A percentile compares a stretch with the other conserved stretches of the same genome.
phyloP scores from a whole-genome alignment of 2,888 invertebrate genomes.

The Zaprionus obscuricornis region DNA sequence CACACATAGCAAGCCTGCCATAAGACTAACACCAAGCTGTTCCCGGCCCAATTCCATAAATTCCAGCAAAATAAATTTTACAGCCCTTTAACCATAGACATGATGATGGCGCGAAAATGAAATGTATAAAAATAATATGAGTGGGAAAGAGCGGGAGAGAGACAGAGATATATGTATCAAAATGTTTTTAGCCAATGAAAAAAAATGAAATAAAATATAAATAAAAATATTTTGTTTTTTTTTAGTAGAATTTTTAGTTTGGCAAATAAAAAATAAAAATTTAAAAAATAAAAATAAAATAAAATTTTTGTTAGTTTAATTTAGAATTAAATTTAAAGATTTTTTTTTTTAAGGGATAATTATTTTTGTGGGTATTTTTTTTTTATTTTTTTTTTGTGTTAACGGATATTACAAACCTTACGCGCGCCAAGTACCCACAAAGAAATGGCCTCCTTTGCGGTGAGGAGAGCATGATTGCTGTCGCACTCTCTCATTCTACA shows the following conservation, averaged over 20 bases:
- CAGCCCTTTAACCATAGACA: slow-evolving; percentile 19
- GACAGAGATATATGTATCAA: no score
- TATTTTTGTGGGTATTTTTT: slow-evolving; percentile 12
- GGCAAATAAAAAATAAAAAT: slow-evolving; percentile 19
- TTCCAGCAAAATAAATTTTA: neutral
- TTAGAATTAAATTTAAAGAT: slow-evolving; percentile 40
- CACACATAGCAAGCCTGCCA: no score
- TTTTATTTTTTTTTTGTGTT: slow-evolving; percentile 32
- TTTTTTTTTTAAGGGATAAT: slow-evolving; percentile 15
- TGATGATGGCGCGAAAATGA: slow-evolving; percentile 56
- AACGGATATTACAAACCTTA: slow-evolving; percentile 87
- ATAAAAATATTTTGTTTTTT: neutral
- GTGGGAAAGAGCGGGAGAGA: no score
- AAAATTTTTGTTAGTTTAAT: slow-evolving; percentile 6
- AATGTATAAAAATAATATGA: slow-evolving; percentile 30
- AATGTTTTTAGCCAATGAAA: no score
- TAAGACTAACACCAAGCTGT: no score
- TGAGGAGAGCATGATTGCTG: slow-evolving; percentile 93
- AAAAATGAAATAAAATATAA: slow-evolving; percentile 8
- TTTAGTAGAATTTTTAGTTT: slow-evolving; percentile 1
- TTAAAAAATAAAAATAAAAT: slow-evolving; percentile 15
- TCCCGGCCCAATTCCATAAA: neutral
- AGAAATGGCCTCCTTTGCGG: slow-evolving; percentile 96
- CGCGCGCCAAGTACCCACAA: slow-evolving; percentile 96
- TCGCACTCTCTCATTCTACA: slow-evolving; percentile 83